Evolutionary conservation across 1,140 invertebrate genomes (phyloP).

Genomic region (Nephila pilipes): DNA sequence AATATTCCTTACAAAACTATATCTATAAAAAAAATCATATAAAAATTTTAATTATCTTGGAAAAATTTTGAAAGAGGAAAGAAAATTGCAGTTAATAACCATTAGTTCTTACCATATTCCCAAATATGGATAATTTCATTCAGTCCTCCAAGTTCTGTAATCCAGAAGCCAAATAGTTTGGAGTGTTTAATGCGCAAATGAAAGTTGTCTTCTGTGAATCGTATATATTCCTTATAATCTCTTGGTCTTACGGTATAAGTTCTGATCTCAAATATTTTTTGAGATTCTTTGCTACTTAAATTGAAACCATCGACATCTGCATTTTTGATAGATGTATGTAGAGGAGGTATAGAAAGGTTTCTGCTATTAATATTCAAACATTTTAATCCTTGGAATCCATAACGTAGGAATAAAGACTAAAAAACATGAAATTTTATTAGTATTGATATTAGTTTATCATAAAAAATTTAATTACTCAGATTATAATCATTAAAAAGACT

Average conservation of each 20-base stretch:
- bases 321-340: neutral
- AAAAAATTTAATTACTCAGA: no score
- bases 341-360: conserved; percentile 49
- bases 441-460: no score
- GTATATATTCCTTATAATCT: conserved; percentile 79
- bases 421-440: neutral
- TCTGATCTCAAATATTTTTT: conserved; percentile 80
- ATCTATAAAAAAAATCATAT: neutral
- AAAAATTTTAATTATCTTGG: no score
- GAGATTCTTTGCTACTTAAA: conserved; percentile 60
- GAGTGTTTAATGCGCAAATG: conserved; percentile 80
- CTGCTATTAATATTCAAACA: neutral
- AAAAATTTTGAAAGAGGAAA: neutral
- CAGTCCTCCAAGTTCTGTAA: conserved; percentile 81
- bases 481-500: no score
- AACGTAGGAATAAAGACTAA: neutral
- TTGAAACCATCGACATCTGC: conserved; percentile 41
- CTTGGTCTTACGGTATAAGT: conserved; percentile 79
- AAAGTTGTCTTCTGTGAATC: conserved; percentile 80
- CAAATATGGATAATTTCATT: conserved; percentile 82
- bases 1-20: no score
- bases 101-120: conserved; percentile 81
- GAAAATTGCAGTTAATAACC: neutral
- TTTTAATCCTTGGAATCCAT: neutral
- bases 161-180: conserved; percentile 81